Conservation (phyloP, 2,888 invertebrate species). For the Ptychoptera contaminata region DNA sequence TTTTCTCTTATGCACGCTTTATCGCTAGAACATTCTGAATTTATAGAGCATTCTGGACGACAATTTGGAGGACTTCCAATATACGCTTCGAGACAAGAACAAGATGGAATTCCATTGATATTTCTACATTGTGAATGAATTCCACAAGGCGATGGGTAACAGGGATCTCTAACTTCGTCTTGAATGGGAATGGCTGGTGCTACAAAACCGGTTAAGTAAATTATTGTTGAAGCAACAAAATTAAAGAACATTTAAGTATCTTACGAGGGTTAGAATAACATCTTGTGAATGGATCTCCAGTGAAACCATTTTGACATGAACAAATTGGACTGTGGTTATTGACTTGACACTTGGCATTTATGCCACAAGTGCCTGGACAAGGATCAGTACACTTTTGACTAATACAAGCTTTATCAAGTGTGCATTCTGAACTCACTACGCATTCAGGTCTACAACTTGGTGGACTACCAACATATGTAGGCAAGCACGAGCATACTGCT, state of each 20-base stretch:
- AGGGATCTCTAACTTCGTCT: slow-evolving; percentile 24
- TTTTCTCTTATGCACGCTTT: slow-evolving; percentile 57
- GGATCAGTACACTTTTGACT: slow-evolving; percentile 58
- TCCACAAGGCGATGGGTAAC: slow-evolving; percentile 54
- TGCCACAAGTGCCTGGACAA: slow-evolving; percentile 59
- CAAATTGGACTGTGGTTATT: slow-evolving; percentile 69
- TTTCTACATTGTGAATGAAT: slow-evolving; percentile 46
- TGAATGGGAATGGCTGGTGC: slow-evolving; percentile 21
- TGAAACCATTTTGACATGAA: slow-evolving; percentile 45
- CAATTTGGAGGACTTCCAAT: slow-evolving; percentile 58
- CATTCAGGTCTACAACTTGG: slow-evolving; percentile 59
- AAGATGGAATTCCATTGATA: slow-evolving; percentile 41
- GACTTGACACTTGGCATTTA: slow-evolving; percentile 53
- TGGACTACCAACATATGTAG: slow-evolving; percentile 55
- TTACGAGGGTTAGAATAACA: slow-evolving; percentile 41
- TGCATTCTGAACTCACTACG: slow-evolving; percentile 52
- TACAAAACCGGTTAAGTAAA: neutral
- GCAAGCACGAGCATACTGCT: slow-evolving; percentile 51
- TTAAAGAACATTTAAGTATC: slow-evolving; percentile 6
- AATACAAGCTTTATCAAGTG: slow-evolving; percentile 47
- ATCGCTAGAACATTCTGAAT: slow-evolving; percentile 53
- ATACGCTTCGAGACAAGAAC: slow-evolving; percentile 47
- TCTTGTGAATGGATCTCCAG: slow-evolving; percentile 59
- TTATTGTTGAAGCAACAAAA: neutral
- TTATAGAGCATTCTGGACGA: slow-evolving; percentile 54